Evolutionary conservation across 2,113 vertebrate species (phyloP), one percentile per base, ranked within the genome.

Genomic region (Nyctereutes procyonoides): DNA sequence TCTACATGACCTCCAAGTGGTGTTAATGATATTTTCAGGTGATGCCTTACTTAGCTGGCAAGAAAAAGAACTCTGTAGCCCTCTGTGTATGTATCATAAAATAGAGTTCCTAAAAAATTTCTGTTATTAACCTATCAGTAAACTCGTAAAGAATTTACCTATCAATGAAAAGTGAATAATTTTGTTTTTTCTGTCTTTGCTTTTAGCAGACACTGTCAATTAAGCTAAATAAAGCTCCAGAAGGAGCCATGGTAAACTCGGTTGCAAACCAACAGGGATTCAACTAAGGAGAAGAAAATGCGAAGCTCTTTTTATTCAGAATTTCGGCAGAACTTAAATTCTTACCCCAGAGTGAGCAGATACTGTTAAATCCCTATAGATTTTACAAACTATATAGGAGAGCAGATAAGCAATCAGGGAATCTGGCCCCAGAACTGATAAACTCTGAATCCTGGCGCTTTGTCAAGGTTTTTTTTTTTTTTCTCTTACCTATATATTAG

Each of bases 311-410:
- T 97, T 92, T 63, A 89, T 95, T 97, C 96, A 82, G 65, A 92
- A 90, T 92, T 96, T 84, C 88, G 97, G 58, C 56, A 98, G 87
- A 97, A 97, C 56, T 96, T 97, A 90, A 38, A 96, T 81, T 90
- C 89, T 30, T 94, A 92, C 69, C 88, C 84, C 77, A 95, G 74
- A 95, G 30, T 77, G 38, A 94, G 67, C 65, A 43, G 63, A 15
- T 35, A 22, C 43, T 79, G 81, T 24, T 71, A 90, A 96, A 84
- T 83, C 65, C 20, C 85, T 51, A 26, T 0, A 86, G 92, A 80
- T 89, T 89, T 77, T 86, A 43, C 13, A 83, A 77, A 87, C 35
- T 30, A 8, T 30, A 28, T 2, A 43, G 32, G 30, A 58, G 24
- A 79, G 32, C 69, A 81, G 79, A 87, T 55, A 32, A 91, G 8